Evolutionary conservation across 1,140 invertebrate genomes (phyloP).

Genomic region (Tigriopus japonicus): DNA sequence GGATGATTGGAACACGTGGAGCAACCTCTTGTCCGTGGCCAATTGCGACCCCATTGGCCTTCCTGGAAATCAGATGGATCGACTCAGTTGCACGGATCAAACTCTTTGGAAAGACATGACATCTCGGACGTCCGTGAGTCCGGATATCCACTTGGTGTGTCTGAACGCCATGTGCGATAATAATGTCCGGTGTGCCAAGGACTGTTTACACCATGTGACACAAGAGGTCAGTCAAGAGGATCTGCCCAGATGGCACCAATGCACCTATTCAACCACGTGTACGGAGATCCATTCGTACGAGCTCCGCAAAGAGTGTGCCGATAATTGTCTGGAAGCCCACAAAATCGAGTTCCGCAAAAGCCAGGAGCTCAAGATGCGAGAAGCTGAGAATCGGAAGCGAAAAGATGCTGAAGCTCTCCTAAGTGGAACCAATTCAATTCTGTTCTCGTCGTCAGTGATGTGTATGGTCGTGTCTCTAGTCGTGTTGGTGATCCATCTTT

Average conservation of each 20-base stretch:
- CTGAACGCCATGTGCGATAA: not conserved
- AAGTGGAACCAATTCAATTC: too few species aligned
- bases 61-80: not conserved
- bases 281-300: not conserved
- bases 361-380: not conserved
- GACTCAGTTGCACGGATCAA: not conserved
- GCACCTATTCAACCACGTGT: slow-evolving; percentile 2
- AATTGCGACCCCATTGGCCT: not conserved
- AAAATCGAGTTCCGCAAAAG: not conserved
- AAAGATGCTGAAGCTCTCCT: not conserved
- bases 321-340: not conserved
- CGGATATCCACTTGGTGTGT: not conserved
- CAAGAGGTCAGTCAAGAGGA: not conserved
- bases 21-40: not conserved
- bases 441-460: too few species aligned
- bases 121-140: not conserved
- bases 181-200: not conserved
- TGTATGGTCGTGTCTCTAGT: too few species aligned
- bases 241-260: not conserved
- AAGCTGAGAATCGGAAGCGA: not conserved
- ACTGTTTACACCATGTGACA: not conserved
- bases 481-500: too few species aligned
- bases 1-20: not conserved
- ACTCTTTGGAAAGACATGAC: not conserved
- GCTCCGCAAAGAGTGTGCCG: not conserved